Base-by-base conservation (phyloP, 2,888 invertebrate genomes). In the Epicampocera succincta region DNA sequence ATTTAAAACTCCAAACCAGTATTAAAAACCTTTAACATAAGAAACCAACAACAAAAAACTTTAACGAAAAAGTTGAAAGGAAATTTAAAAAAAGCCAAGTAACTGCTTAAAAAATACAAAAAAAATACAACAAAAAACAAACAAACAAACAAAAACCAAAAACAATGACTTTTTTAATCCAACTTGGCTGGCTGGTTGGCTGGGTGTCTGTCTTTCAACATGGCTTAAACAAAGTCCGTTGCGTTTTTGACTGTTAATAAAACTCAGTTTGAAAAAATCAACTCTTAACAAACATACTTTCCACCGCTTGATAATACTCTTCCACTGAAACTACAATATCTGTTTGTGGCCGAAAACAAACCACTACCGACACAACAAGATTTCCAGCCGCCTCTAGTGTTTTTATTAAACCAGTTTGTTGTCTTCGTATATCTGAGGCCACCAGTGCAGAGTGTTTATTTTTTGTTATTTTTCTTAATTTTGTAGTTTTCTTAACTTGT, bases 341-440 rank as follows among this genome's bases (percentile, higher is more conserved):
- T 50, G 65, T 25, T 74, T 74, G 44, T 71, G 50, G 69, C 74
- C 42, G 2, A 19, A 63, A 50, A 46, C n/a, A 63, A 50, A 46
- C n/a, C 29, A 38, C 60, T 52, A 12, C 25, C 60, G 56, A 40
- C 65, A 68, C 52, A 44, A 69, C 81, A 78, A 69, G 78, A 71
- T 78, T 78, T 78, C 78, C 65, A 74, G 78, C 78, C 66, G 82
- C 66, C 65, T 71, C 48, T 13, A 74, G 78, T 78, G 6, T 50
- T 44, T 15, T 21, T 17, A 12, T 54, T 42, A 82, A 82, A 82
- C 82, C 74, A 78, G 82, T 82, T 82, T 80, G 3, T 25, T 33
- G 21, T 25, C 19, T 40, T 46, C 44, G 58, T 76, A 52, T 52
- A 40, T 58, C 60, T 73, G 17, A 66, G 82, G 74, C 82, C 82